Evolutionary conservation across 2,888 invertebrate genomes (phyloP), one percentile per base, ranked within the genome.

Genomic region (Gryllus longicercus): DNA sequence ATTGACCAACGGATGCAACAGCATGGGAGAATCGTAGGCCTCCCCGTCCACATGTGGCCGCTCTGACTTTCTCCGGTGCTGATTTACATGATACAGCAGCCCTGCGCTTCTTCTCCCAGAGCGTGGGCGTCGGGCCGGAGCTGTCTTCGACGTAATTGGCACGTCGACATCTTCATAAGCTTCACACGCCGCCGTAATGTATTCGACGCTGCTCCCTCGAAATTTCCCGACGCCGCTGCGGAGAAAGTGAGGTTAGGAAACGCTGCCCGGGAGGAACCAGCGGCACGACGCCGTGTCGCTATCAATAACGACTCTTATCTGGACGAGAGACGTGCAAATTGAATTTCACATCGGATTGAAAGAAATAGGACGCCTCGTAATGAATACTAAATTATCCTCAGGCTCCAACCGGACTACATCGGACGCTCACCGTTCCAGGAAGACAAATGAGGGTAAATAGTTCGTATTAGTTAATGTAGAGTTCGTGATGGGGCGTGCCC

Each of bases 111-210:
- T 63, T 63, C 63, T n/a, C n/a, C 14, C 16, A 8, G n/a, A 63
- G 63, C n/a, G 63, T 63, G n/a, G 63, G 63, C n/a, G 63, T 14
- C 63, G 16, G n/a, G 12, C 3, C 16, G 8, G 63, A 14, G 16
- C 63, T 63, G 63, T 63, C 63, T 63, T 63, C 63, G n/a, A 63
- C n/a, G 63, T 63, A 63, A 63, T 63, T 63, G 63, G 63, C 14
- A n/a, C 63, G 63, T 63, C n/a, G 63, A 63, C 63, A 63, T 14
- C 14, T 63, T 63, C 63, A 63, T 63, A 63, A 18, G 63, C 63
- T 63, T 63, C 16, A 63, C 63, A 63, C 63, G 63, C 14, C n/a
- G 14, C 63, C n/a, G 63, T 63, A 63, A n/a, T 38, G 38, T 38
- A 38, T 38, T 38, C 4, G 38, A 38, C 38, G 38, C 38, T 38